These are phyloP conservation scores for Martes flavigula DNA, from an alignment of 2,797 vertebrate genomes.

Conservation along the genomic window DNA sequence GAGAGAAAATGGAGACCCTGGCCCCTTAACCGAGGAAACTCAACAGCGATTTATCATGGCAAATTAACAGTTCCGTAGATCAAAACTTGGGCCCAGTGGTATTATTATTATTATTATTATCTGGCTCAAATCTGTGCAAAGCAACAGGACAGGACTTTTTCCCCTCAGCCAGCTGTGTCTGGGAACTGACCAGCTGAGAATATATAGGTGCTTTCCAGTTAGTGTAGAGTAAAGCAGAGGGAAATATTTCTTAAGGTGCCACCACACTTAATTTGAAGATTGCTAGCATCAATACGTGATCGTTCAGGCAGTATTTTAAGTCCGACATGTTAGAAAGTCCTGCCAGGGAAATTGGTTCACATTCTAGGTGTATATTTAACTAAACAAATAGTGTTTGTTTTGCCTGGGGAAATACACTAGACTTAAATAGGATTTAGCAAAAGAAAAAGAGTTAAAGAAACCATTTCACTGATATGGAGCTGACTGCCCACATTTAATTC, in stretches of 20 bases:
- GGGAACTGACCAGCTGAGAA: not conserved
- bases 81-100: conserved; percentile 7
- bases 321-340: conserved; percentile 10
- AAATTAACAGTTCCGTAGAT: conserved; percentile 53
- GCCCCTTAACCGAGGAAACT: conserved; percentile 30
- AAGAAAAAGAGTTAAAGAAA: conserved; percentile 51
- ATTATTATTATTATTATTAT: not conserved
- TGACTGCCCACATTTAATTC: conserved; percentile 38
- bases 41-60: conserved; percentile 42
- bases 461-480: conserved; percentile 43
- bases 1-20: conserved; percentile 18
- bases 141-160: not conserved
- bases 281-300: not conserved
- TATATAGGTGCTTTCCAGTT: not conserved
- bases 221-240: not conserved
- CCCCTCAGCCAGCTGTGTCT: not conserved
- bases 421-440: conserved; percentile 49
- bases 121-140: conserved; percentile 22
- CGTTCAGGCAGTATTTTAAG: conserved; percentile 39
- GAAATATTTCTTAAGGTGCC: conserved; percentile 33
- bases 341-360: conserved; percentile 16
- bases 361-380: conserved; percentile 52
- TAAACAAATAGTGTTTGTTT: conserved; percentile 49
- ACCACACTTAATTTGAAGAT: conserved; percentile 34
- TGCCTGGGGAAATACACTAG: conserved; percentile 37